These are phyloP conservation scores for Hyla sarda DNA, from an alignment of 2,113 vertebrate species.

Conservation along the genomic window DNA sequence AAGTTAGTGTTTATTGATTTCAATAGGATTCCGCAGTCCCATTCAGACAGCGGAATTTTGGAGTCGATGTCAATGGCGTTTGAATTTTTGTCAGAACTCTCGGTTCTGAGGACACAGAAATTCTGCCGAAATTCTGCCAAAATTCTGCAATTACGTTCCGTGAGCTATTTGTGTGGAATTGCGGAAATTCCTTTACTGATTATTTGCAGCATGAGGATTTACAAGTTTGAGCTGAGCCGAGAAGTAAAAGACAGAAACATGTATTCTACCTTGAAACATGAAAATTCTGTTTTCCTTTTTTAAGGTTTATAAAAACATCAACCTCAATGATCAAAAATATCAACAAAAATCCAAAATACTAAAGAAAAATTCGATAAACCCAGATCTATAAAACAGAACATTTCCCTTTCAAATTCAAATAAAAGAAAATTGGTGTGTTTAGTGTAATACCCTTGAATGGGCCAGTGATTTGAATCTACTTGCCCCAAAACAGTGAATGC, in stretches of 20 bases:
- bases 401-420: background rate
- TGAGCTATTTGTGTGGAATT: too few species aligned
- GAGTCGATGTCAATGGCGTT: too few species aligned
- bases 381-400: background rate
- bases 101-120: too few species aligned
- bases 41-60: too few species aligned
- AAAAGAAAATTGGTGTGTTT: constrained; percentile 17
- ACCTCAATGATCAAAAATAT: background rate
- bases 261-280: background rate
- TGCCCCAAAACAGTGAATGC: constrained; percentile 29
- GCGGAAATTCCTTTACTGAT: too few species aligned
- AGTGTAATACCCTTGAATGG: constrained; percentile 14
- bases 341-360: background rate
- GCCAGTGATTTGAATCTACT: constrained; percentile 18
- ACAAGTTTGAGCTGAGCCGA: too few species aligned
- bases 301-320: background rate
- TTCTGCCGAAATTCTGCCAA: too few species aligned
- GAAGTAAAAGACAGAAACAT: background rate
- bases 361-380: background rate
- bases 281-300: background rate
- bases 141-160: too few species aligned
- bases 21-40: too few species aligned
- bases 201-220: too few species aligned
- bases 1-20: too few species aligned
- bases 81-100: too few species aligned